Evolutionary conservation across 2,113 vertebrate species (phyloP), one percentile per base, ranked within the genome.

Genomic region (Struthidea cinerea): DNA sequence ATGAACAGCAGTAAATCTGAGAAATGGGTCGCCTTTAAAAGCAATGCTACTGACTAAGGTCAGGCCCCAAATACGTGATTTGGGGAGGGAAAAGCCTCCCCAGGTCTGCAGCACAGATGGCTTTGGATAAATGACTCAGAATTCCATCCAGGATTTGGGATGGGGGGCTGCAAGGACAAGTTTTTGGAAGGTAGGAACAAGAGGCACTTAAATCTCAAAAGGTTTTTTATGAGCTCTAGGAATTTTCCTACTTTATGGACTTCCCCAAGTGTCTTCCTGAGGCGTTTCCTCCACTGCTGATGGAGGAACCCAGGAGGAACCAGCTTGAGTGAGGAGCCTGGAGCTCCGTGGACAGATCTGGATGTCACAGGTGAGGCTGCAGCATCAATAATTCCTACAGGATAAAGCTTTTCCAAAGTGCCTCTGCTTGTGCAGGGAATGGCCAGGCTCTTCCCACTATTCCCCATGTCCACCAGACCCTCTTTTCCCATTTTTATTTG

Each of bases 181-280:
- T 6, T 69, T 85, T 65, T 32, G 69, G 55, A 90, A 81, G 64
- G 84, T 26, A 81, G 41, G 63, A 89, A 94, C 47, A 63, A 82
- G 81, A 97, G 95, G 96, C 94, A 97, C 92, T 95, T 95, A 18
- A 74, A 91, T 84, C 64, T 39, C 15, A 0, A 14, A 37, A 52
- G 39, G 22, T 60, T 87, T 75, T 78, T 64, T 32, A 21, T 4
- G n/a, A 92, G 39, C 35, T 33, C 33, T 9, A 17, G 30, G 77
- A 47, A 27, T 55, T 83, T 19, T 85, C 74, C 59, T 70, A 8
- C 63, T 77, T 69, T 7, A 37, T 6, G 26, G 18, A 16, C 35
- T 56, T 87, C 7, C 22, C 33, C 5, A 88, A 63, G 46, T 3
- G 12, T 24, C 46, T 46, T 52, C 85, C 78, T 26, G 57, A 79